Conservation (phyloP, 2,797 vertebrate genomes). For the Leptatherina wallacei region DNA sequence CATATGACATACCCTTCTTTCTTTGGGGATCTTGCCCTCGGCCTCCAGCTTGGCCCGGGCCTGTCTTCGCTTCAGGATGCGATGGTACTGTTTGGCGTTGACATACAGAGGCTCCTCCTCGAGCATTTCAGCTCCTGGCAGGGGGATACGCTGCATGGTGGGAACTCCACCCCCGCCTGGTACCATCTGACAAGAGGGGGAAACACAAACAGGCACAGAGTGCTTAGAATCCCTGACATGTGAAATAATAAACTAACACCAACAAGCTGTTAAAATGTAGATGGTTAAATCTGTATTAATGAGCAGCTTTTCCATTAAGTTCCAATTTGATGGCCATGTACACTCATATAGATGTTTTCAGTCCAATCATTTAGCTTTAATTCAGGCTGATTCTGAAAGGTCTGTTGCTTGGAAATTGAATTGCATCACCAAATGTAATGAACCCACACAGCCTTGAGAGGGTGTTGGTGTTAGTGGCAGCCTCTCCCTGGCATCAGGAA, state of each 20-base stretch:
- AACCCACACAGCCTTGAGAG: neutral
- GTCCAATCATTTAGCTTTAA: conserved; percentile 14
- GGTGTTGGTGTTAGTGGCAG: too few species aligned
- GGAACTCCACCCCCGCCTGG: conserved; percentile 92
- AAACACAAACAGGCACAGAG: conserved; percentile 33
- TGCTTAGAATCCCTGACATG: conserved; percentile 19
- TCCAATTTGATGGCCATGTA: neutral
- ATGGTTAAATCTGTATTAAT: neutral
- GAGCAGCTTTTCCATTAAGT: neutral
- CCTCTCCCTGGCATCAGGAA: too few species aligned
- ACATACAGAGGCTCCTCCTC: conserved; percentile 96
- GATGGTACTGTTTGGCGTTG: conserved; percentile 87
- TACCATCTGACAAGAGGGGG: conserved; percentile 87
- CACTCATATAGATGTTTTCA: conserved; percentile 8
- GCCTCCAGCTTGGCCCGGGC: conserved; percentile 96
- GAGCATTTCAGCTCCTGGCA: conserved; percentile 97
- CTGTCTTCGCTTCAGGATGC: conserved; percentile 94
- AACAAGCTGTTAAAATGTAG: conserved; percentile 12
- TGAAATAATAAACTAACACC: conserved; percentile 9
- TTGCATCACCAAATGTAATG: neutral
- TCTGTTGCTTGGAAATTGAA: neutral
- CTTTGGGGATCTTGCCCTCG: conserved; percentile 98
- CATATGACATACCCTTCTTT: conserved; percentile 88
- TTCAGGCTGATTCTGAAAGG: neutral
- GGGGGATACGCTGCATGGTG: conserved; percentile 94